These are phyloP conservation scores for Arnoldichthys spilopterus DNA, from an alignment of 2,797 vertebrate genomes.

Conservation along the genomic window DNA sequence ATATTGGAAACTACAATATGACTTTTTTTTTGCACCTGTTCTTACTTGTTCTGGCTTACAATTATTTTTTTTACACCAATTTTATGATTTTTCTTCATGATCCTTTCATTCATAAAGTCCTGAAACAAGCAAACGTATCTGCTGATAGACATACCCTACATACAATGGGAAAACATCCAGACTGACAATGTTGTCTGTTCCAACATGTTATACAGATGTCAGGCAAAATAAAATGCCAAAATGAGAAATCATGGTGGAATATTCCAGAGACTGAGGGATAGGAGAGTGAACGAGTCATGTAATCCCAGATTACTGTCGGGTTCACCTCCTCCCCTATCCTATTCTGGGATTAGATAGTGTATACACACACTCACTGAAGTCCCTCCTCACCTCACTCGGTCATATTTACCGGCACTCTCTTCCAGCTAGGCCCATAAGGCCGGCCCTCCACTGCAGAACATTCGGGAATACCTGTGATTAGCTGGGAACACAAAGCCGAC, in stretches of 20 bases:
- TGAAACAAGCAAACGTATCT: too few relatives aligned
- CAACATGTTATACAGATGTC: too few relatives aligned
- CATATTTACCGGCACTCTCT: not conserved
- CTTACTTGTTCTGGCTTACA: too few relatives aligned
- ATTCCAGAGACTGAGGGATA: conserved; percentile 26
- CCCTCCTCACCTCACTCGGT: not conserved
- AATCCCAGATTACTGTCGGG: conserved; percentile 76
- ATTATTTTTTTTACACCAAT: too few relatives aligned
- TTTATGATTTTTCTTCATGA: too few relatives aligned
- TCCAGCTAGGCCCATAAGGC: not conserved
- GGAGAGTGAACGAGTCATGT: conserved; percentile 51
- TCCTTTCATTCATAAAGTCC: too few relatives aligned
- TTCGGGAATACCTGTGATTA: conserved; percentile 30
- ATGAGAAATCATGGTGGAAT: not conserved
- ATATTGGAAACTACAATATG: too few relatives aligned
- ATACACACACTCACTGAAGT: conserved; percentile 42
- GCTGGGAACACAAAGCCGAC: not conserved
- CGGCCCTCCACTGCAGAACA: not conserved
- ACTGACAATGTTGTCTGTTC: too few relatives aligned
- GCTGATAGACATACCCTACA: too few relatives aligned
- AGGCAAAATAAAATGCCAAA: not conserved
- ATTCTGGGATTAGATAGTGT: conserved; percentile 57
- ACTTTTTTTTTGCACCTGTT: too few relatives aligned
- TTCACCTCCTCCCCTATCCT: conserved; percentile 54
- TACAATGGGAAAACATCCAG: too few relatives aligned